Percentiles rank a stretch among this genome's conserved stretches.
Conservation (phyloP, 2,797 vertebrate genomes). For the Falco cherrug region DNA sequence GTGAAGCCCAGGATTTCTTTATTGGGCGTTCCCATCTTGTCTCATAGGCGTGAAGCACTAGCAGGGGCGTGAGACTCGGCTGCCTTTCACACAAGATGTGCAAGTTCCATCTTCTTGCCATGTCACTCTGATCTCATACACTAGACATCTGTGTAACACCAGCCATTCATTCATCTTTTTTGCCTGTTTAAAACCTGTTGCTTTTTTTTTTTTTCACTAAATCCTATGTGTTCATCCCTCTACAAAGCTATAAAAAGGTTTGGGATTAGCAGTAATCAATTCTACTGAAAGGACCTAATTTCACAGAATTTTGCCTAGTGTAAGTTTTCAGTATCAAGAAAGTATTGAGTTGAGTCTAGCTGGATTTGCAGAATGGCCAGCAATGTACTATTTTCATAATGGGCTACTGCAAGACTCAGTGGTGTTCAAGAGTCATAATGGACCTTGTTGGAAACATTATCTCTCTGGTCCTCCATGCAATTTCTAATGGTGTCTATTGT, state of each 20-base stretch:
- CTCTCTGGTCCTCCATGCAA: not conserved
- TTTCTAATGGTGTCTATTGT: not conserved
- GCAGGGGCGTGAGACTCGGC: not conserved
- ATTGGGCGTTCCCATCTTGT: not conserved
- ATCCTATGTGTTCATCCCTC: not conserved
- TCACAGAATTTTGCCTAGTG: not conserved
- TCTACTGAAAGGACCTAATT: not conserved
- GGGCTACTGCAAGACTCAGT: not conserved
- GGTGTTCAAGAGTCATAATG: rapidly evolving
- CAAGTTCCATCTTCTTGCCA: not conserved
- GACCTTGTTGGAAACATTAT: rapidly evolving
- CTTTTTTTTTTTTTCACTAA: not conserved
- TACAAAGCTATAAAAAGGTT: not conserved
- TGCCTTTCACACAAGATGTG: not conserved
- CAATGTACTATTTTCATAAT: not conserved
- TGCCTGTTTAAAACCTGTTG: not conserved
- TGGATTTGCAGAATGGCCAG: not conserved
- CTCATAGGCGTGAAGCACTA: not conserved
- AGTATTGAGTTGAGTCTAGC: not conserved
- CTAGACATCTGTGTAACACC: not conserved
- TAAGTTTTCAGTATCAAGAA: not conserved
- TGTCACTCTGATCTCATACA: not conserved
- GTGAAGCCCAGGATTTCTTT: not conserved
- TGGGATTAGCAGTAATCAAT: not conserved
- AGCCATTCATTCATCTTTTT: not conserved